Evolutionary conservation across 2,888 invertebrate species (phyloP).

Genomic region (Argyra leucocephala): DNA sequence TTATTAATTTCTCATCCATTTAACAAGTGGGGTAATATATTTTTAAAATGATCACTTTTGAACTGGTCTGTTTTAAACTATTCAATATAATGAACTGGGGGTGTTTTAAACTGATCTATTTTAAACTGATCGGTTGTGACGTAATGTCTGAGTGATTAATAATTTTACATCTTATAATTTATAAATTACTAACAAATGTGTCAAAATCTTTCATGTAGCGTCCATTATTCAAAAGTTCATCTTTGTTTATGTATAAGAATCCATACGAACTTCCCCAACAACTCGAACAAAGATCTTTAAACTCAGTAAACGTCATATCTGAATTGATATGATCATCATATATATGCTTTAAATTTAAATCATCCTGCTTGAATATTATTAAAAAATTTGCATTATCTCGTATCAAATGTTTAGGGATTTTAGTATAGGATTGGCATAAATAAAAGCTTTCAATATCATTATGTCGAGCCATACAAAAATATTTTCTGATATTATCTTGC

Average conservation of each 20-base stretch:
- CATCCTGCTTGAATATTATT: conserved; percentile 36
- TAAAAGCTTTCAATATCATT: conserved; percentile 33
- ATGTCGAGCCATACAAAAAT: conserved; percentile 33
- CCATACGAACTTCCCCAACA: conserved; percentile 32
- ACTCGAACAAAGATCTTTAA: conserved; percentile 29
- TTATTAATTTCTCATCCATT: conserved; percentile 12
- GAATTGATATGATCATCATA: conserved; percentile 18
- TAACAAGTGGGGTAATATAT: not conserved
- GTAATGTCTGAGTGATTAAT: too few relatives aligned
- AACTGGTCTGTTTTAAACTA: not conserved
- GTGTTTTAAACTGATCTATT: not conserved
- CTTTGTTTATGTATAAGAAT: conserved; percentile 31
- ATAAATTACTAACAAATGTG: too few relatives aligned
- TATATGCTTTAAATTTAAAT: conserved; percentile 32
- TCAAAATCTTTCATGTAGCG: conserved; percentile 32
- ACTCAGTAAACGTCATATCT: conserved; percentile 28
- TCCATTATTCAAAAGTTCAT: conserved; percentile 26
- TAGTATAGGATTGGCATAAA: conserved; percentile 31
- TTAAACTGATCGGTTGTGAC: too few relatives aligned
- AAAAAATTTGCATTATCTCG: conserved; percentile 34
- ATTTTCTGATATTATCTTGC: conserved; percentile 28
- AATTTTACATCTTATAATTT: too few relatives aligned
- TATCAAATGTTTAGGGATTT: conserved; percentile 33
- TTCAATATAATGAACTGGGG: too few relatives aligned
- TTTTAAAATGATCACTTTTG: too few relatives aligned